These are phyloP conservation scores for Kryptopterus vitreolus DNA, from an alignment of 2,797 vertebrate genomes.

Conservation along the genomic window DNA sequence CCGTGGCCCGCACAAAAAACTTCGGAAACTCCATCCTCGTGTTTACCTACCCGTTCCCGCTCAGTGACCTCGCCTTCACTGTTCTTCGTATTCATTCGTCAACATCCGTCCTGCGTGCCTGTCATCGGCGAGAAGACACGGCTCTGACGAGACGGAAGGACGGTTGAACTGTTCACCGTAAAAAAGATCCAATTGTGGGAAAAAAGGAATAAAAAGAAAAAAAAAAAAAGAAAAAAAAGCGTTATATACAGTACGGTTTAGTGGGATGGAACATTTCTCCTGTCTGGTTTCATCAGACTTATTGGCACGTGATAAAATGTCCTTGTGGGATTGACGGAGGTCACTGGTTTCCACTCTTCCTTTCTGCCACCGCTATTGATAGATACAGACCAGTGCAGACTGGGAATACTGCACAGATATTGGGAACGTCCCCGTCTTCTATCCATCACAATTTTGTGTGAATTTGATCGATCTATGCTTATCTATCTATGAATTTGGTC, in stretches of 20 bases:
- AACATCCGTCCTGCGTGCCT: neutral
- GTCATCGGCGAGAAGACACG: neutral
- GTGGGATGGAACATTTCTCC: neutral
- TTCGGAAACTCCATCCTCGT: slow-evolving; percentile 11
- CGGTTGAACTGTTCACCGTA: neutral
- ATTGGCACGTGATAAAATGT: neutral
- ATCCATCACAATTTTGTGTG: too few species aligned
- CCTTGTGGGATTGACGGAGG: neutral
- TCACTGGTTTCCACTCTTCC: too few species aligned
- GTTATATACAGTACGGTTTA: neutral
- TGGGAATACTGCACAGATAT: too few species aligned
- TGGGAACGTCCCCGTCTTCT: too few species aligned
- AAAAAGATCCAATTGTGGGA: neutral
- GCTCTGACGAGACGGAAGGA: neutral
- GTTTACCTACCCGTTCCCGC: slow-evolving; percentile 2
- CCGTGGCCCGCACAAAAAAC: neutral
- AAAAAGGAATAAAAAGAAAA: neutral
- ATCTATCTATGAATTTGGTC: too few species aligned
- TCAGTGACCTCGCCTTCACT: neutral
- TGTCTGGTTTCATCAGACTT: neutral
- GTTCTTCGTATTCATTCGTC: neutral
- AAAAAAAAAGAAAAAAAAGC: neutral
- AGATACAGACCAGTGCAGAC: too few species aligned
- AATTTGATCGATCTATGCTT: too few species aligned
- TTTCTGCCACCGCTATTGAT: too few species aligned